Evolutionary conservation across 2,113 vertebrate genomes (phyloP).

Genomic region (Heterotis niloticus): DNA sequence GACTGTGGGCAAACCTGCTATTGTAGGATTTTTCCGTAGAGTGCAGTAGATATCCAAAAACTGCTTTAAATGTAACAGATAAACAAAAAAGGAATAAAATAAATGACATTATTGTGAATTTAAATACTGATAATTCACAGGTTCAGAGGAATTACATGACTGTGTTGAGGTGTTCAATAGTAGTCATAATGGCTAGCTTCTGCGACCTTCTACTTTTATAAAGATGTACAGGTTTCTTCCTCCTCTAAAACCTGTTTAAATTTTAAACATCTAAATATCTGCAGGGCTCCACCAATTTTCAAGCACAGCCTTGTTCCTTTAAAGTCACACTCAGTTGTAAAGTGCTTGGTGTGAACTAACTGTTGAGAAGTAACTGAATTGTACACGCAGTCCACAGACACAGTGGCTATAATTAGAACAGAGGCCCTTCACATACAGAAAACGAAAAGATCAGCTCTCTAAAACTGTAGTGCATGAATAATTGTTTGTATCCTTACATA

Average conservation of each 20-base stretch:
- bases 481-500: not conserved
- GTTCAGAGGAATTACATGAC: too few species aligned
- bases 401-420: conserved; percentile 14
- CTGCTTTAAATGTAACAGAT: too few species aligned
- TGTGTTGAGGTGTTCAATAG: too few species aligned
- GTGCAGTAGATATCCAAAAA: not conserved
- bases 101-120: too few species aligned
- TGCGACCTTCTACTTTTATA: too few species aligned
- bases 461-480: not conserved
- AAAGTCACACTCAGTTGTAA: conserved; percentile 17
- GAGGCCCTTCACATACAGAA: conserved; percentile 15
- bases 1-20: not conserved
- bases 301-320: not conserved
- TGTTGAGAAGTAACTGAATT: conserved; percentile 14
- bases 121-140: too few species aligned
- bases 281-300: too few species aligned
- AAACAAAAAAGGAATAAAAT: too few species aligned
- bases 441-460: conserved; percentile 10
- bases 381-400: not conserved
- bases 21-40: not conserved
- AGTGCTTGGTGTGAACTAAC: not conserved
- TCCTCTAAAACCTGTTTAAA: too few species aligned
- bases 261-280: too few species aligned
- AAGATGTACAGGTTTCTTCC: too few species aligned
- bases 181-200: too few species aligned